Evolutionary conservation across 2,113 vertebrate species (phyloP).

Genomic region (Nymphicus hollandicus): DNA sequence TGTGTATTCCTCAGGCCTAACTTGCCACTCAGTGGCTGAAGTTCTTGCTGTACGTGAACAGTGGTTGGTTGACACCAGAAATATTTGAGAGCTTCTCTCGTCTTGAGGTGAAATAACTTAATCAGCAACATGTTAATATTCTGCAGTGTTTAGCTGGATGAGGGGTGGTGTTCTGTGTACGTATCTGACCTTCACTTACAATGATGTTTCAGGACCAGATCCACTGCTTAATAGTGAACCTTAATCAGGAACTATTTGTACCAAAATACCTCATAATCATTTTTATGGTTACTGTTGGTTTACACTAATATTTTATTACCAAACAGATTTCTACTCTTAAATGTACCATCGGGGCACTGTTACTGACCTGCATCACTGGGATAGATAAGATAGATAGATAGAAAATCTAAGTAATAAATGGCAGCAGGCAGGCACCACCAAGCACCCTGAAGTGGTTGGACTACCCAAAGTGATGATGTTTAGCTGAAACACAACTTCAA

Average conservation of each 20-base stretch:
- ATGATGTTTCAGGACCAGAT: background rate
- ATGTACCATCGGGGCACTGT: background rate
- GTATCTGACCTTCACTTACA: background rate
- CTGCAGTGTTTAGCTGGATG: background rate
- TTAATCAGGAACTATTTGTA: background rate
- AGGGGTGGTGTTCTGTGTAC: accelerated
- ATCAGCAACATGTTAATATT: background rate
- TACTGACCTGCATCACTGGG: background rate
- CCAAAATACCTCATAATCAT: background rate
- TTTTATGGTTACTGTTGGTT: background rate
- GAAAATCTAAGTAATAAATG: background rate
- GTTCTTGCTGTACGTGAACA: background rate
- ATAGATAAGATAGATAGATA: background rate
- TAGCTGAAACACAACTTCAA: background rate
- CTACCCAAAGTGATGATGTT: too few species aligned
- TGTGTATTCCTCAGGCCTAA: background rate
- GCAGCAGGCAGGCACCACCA: background rate
- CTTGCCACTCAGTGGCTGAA: background rate
- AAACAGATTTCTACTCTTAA: background rate
- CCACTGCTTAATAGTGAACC: background rate
- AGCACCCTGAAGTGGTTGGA: background rate
- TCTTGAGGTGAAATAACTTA: background rate
- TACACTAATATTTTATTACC: background rate
- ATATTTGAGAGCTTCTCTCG: background rate
- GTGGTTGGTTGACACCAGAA: background rate